These are phyloP conservation scores for Pantala flavescens DNA, from an alignment of 1,140 invertebrate species.

Conservation along the genomic window DNA sequence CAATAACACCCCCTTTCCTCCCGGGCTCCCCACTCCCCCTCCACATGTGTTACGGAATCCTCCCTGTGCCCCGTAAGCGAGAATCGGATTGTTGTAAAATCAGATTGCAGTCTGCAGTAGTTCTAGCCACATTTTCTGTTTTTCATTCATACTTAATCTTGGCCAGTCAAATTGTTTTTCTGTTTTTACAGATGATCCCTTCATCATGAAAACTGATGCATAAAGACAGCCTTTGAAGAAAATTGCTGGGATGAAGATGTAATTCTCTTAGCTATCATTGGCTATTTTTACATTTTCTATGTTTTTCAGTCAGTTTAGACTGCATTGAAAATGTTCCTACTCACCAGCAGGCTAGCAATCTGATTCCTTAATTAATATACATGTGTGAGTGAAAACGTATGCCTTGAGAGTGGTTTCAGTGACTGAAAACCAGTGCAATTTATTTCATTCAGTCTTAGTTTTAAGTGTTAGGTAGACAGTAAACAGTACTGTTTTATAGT, in stretches of 20 bases:
- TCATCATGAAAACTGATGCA: slow-evolving; percentile 16
- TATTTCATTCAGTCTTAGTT: slow-evolving; percentile 15
- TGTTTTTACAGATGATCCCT: slow-evolving; percentile 17
- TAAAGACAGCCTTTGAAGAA: slow-evolving; percentile 16
- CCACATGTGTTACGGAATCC: slow-evolving; percentile 16
- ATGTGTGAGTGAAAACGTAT: slow-evolving; percentile 19
- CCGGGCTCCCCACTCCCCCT: slow-evolving; percentile 8
- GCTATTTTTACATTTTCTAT: slow-evolving; percentile 10
- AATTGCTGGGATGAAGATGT: slow-evolving; percentile 14
- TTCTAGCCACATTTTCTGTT: slow-evolving; percentile 11
- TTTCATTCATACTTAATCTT: slow-evolving; percentile 13
- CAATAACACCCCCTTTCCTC: slow-evolving; percentile 47
- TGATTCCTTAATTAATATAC: slow-evolving; percentile 21
- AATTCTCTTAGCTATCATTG: neutral
- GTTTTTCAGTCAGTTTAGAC: slow-evolving; percentile 14
- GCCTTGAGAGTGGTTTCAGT: slow-evolving; percentile 18
- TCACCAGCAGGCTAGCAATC: slow-evolving; percentile 20
- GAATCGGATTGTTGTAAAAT: slow-evolving; percentile 23
- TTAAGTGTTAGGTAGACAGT: slow-evolving; percentile 5
- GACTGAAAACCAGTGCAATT: slow-evolving; percentile 20
- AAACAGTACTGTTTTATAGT: slow-evolving; percentile 10
- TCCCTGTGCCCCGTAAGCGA: slow-evolving; percentile 13
- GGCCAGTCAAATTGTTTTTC: slow-evolving; percentile 17
- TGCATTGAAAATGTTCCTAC: slow-evolving; percentile 2
- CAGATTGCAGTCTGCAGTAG: slow-evolving; percentile 21